Conservation (phyloP, 2,888 invertebrate genomes). For the Antitype chi region DNA sequence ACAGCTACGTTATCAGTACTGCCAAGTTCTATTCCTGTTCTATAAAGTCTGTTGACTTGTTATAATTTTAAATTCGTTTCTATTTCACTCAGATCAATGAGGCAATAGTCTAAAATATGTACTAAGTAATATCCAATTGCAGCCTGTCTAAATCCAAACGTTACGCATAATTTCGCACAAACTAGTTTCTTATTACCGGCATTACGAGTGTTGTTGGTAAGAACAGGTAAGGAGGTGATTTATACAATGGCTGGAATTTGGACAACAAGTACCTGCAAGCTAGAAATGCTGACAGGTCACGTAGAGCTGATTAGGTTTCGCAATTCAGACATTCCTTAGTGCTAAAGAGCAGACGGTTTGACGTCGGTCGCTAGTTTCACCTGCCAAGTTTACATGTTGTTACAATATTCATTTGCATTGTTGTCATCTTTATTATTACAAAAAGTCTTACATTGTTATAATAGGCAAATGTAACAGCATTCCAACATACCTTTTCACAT, state of each 20-base stretch:
- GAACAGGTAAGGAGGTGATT: slow-evolving; percentile 61
- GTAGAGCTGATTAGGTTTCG: slow-evolving; percentile 39
- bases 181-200: slow-evolving; percentile 51
- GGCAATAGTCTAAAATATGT: slow-evolving; percentile 41
- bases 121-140: slow-evolving; percentile 37
- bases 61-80: not conserved
- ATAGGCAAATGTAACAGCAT: slow-evolving; percentile 9
- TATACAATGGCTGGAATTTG: slow-evolving; percentile 59
- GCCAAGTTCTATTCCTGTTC: not conserved
- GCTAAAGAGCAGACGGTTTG: slow-evolving; percentile 45
- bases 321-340: slow-evolving; percentile 48
- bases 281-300: slow-evolving; percentile 54
- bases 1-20: not conserved
- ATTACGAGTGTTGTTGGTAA: slow-evolving; percentile 47
- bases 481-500: slow-evolving; percentile 11
- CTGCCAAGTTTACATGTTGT: slow-evolving; percentile 29
- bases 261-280: slow-evolving; percentile 42
- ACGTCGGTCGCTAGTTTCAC: slow-evolving; percentile 36
- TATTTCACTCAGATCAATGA: slow-evolving; percentile 14
- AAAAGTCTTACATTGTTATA: slow-evolving; percentile 1
- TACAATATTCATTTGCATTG: slow-evolving; percentile 27
- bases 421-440: slow-evolving; percentile 33
- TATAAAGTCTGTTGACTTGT: not conserved
- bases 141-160: slow-evolving; percentile 39
- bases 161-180: slow-evolving; percentile 53